Evolutionary conservation across 2,113 vertebrate genomes (phyloP).

Genomic region (Erythrocebus patas): DNA sequence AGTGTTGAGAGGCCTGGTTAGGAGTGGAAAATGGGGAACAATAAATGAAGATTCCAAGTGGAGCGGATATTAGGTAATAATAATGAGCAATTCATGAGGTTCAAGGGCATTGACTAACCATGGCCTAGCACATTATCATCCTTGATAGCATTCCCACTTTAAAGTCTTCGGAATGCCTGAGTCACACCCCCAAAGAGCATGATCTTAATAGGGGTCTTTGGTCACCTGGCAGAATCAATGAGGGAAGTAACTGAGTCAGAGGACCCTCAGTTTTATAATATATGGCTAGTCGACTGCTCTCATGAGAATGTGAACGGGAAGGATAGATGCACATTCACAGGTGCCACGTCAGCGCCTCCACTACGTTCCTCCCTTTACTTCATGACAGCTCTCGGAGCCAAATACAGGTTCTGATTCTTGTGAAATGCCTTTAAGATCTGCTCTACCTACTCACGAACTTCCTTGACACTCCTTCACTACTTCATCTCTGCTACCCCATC

Average conservation of each 20-base stretch:
- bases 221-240: background rate
- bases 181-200: background rate
- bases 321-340: too few relatives aligned
- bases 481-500: too few relatives aligned
- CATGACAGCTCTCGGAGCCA: background rate
- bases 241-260: background rate
- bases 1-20: background rate
- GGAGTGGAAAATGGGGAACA: background rate
- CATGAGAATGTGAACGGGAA: background rate
- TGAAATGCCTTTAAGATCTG: background rate
- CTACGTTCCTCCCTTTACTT: background rate
- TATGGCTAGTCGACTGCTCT: background rate
- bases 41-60: background rate
- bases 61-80: background rate
- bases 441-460: background rate
- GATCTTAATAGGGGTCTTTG: background rate
- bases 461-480: background rate
- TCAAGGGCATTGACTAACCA: background rate
- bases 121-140: background rate
- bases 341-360: background rate
- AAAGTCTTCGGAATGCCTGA: background rate
- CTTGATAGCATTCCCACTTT: background rate
- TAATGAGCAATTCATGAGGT: background rate
- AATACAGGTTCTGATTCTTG: background rate
- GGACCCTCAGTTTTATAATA: background rate